Evolutionary conservation across 2,797 vertebrate genomes (phyloP), one percentile per base, ranked within the genome.

Genomic region (Limosa lapponica): DNA sequence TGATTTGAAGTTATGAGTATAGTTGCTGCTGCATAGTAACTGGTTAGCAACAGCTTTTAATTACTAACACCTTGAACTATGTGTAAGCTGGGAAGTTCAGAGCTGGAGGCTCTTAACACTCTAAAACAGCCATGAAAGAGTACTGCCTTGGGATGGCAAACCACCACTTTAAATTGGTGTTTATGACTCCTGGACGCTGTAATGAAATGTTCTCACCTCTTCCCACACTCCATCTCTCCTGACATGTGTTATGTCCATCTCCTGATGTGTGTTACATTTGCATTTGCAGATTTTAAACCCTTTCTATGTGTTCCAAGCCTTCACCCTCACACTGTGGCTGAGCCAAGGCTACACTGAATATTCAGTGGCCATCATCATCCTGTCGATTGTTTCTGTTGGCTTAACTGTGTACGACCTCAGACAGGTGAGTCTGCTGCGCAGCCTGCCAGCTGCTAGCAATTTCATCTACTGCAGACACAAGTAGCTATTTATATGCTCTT

Each of bases 251-350:
- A 54, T 20, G 22, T 15, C 44, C 7, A 1, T 52, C 57, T 30
- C 34, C 46, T 89, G 75, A 85, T 2, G 2, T 16, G 14, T 2
- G 5, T 16, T 49, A 36, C 66, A 32, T 82, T 93, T 95, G 41
- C 6, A 1, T 49, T 65, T 90, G 23, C 84, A 98, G 98, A 96
- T 98, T 80, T 95, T 98, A 95, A 98, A 97, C 91, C 97, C 98
- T 19, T 98, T 97, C 82, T 98, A 97, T 2, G 59, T 98, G 41
- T 98, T 98, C 77, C 98, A 98, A 98, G 92, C 88, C 46, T 98
- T 98, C 75, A 98, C 97, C 28, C 89, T 98, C 46, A 96, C 11
- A 0, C 84, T 98, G 80, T 98, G 97, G 97, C 69, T 98, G 34
- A 80, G 67, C 86, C 96, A 97, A 74, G 96, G 96, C 43, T 98